Evolutionary conservation across 2,113 vertebrate species (phyloP).

Genomic region (Sigmodon hispidus): DNA sequence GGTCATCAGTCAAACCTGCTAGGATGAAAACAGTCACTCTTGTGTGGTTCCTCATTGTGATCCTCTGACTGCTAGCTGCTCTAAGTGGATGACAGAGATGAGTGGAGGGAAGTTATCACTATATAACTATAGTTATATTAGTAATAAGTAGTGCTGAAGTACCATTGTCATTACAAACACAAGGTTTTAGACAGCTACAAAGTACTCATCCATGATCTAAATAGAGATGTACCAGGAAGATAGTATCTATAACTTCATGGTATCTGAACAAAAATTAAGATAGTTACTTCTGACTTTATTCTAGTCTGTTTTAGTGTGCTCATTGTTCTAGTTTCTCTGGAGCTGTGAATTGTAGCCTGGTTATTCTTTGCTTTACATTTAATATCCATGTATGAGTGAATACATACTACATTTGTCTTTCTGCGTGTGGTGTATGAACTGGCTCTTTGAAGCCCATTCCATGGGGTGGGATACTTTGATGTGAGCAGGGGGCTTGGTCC

Average conservation of each 20-base stretch:
- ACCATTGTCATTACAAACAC: neutral
- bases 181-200: neutral
- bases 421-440: too few relatives aligned
- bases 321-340: too few relatives aligned
- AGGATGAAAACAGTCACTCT: conserved; percentile 61
- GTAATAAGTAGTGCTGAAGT: neutral
- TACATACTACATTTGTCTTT: too few relatives aligned
- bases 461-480: too few relatives aligned
- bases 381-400: too few relatives aligned
- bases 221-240: neutral
- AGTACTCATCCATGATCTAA: neutral
- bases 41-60: conserved; percentile 62
- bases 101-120: neutral
- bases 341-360: too few relatives aligned
- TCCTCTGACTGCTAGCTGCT: neutral
- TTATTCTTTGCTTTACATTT: too few relatives aligned
- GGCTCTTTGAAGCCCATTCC: too few relatives aligned
- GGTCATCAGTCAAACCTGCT: conserved; percentile 62
- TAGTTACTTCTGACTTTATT: neutral
- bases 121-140: neutral
- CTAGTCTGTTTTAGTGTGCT: too few relatives aligned
- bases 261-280: neutral
- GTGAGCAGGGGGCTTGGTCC: too few relatives aligned
- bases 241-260: neutral
- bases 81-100: neutral